These are phyloP conservation scores for Bambusicola thoracicus DNA, from an alignment of 2,113 vertebrate species.

Conservation along the genomic window DNA sequence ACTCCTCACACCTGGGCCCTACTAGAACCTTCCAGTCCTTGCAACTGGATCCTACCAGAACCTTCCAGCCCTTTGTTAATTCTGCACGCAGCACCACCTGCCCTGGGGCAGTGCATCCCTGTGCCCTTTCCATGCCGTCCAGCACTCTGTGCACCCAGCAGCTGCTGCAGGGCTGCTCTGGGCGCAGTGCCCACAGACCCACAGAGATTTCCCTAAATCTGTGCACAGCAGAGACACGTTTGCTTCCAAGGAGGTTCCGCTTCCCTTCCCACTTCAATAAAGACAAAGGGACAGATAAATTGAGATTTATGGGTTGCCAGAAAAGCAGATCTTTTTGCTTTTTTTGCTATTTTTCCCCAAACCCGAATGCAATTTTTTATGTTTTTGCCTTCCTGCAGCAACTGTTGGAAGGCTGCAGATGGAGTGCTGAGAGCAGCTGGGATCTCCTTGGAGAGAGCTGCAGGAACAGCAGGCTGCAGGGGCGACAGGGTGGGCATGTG, in stretches of 20 bases:
- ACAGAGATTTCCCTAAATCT: constrained; percentile 29
- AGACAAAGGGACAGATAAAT: constrained; percentile 53
- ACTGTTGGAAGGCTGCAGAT: constrained; percentile 29
- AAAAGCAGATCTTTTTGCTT: not conserved
- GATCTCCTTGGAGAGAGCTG: not conserved
- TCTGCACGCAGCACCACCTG: not conserved
- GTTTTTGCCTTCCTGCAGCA: not conserved
- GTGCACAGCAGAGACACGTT: accelerated
- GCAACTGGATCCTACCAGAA: not conserved
- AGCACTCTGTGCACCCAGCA: not conserved
- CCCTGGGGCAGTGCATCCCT: too few species aligned
- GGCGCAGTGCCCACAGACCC: not conserved
- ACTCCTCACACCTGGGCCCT: not conserved
- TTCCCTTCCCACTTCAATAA: constrained; percentile 14
- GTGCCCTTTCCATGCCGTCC: not conserved
- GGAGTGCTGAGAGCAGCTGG: not conserved
- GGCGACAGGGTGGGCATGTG: not conserved
- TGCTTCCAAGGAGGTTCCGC: not conserved
- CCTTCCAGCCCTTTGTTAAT: not conserved
- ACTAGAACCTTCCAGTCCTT: not conserved
- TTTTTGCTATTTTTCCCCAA: not conserved
- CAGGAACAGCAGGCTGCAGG: not conserved
- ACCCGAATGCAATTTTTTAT: not conserved
- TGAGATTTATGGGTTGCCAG: constrained; percentile 61
- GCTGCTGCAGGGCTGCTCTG: not conserved